Percentiles rank a stretch among this genome's conserved stretches.
phyloP scores from a whole-genome alignment of 1,140 invertebrate genomes.

The Leptinotarsa lineolata region DNA sequence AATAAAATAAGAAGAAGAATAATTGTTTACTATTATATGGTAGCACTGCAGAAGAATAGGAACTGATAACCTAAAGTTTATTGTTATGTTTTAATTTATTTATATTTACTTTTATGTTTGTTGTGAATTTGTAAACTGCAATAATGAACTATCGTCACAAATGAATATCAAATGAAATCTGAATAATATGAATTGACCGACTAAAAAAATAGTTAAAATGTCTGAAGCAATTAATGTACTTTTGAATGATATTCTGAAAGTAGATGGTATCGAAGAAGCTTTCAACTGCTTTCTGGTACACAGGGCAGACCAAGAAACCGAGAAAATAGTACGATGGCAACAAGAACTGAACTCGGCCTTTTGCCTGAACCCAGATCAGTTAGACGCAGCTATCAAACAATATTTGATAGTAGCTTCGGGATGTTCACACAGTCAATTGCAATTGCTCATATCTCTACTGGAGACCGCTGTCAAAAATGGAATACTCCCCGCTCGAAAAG shows the following conservation, averaged over 20 bases:
- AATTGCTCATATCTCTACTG: constrained; percentile 72
- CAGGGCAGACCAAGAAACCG: constrained; percentile 67
- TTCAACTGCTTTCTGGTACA: constrained; percentile 84
- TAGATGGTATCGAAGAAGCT: constrained; percentile 83
- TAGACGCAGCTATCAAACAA: constrained; percentile 71
- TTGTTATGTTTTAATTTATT: no score
- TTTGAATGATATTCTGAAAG: constrained; percentile 73
- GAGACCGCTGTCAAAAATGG: constrained; percentile 73
- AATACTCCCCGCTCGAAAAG: constrained; percentile 69
- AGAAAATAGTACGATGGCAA: constrained; percentile 68
- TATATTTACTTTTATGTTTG: no score
- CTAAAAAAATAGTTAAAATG: constrained; percentile 19
- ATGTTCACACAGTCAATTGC: constrained; percentile 71
- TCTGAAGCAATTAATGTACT: constrained; percentile 59
- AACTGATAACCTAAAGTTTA: no score
- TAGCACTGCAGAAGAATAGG: no score
- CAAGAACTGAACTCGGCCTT: constrained; percentile 64
- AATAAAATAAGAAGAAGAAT: no score
- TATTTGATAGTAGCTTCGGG: constrained; percentile 72
- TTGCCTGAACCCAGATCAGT: constrained; percentile 66
- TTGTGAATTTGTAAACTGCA: no score
- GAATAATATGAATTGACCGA: no score
- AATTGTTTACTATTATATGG: no score
- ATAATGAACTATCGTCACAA: no score
- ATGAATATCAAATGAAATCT: no score